These are phyloP conservation scores for Enteromius fasciolatus DNA, from an alignment of 2,797 vertebrate species.

Conservation along the genomic window DNA sequence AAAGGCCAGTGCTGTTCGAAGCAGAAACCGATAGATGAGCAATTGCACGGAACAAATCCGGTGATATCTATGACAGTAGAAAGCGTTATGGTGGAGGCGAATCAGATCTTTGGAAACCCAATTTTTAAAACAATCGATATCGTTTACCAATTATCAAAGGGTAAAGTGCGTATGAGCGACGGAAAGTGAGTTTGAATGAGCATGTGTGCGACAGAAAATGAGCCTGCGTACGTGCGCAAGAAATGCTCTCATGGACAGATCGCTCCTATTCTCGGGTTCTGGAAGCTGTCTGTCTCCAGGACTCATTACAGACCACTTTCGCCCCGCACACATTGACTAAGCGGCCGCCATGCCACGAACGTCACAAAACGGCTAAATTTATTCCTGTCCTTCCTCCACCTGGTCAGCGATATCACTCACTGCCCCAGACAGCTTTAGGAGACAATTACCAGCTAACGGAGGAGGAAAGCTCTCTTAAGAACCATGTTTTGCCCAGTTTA, in stretches of 20 bases:
- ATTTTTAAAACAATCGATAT: constrained; percentile 83
- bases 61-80: constrained; percentile 58
- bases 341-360: constrained; percentile 37
- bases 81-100: constrained; percentile 71
- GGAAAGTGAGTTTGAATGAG: constrained; percentile 29
- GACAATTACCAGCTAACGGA: constrained; percentile 80
- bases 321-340: constrained; percentile 60
- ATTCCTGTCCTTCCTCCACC: constrained; percentile 70
- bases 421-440: constrained; percentile 78
- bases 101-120: constrained; percentile 83
- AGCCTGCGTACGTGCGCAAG: constrained; percentile 57
- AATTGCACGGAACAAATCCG: constrained; percentile 54
- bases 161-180: constrained; percentile 57
- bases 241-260: constrained; percentile 60
- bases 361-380: constrained; percentile 71
- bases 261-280: constrained; percentile 63
- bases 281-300: constrained; percentile 74
- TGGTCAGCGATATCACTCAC: constrained; percentile 78
- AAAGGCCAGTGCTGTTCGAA: constrained; percentile 45
- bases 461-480: constrained; percentile 78
- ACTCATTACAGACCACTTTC: constrained; percentile 68
- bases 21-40: constrained; percentile 43
- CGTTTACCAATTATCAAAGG: constrained; percentile 70
- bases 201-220: constrained; percentile 54
- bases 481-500: constrained; percentile 79